A percentile compares a stretch with the other conserved stretches of the same genome.
phyloP scores from a whole-genome alignment of 2,113 vertebrate species.

The Macquaria ambigua region DNA sequence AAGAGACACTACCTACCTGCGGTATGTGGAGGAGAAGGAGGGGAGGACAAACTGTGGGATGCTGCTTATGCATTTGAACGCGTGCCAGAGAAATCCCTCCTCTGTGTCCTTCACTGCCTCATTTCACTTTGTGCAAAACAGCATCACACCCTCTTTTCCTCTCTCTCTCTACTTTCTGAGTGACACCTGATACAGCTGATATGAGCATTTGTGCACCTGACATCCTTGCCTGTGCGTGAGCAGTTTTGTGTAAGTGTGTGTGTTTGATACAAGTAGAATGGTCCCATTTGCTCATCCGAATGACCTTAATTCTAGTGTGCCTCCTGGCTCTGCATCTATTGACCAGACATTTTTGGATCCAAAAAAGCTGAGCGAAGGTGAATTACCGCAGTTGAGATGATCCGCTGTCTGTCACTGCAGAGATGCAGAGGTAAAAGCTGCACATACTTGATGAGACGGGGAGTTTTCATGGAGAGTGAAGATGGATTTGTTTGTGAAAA shows the following conservation, averaged over 20 bases:
- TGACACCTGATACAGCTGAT: slow-evolving; percentile 68
- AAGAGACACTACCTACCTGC: slow-evolving; percentile 48
- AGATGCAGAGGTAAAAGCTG: slow-evolving; percentile 7
- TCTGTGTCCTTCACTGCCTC: slow-evolving; percentile 75
- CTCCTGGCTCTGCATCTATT: slow-evolving; percentile 40
- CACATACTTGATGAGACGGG: background rate
- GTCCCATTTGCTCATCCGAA: slow-evolving; percentile 32
- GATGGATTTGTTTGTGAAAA: slow-evolving; percentile 7
- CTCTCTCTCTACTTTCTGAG: slow-evolving; percentile 34
- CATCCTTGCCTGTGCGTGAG: background rate
- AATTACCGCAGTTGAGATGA: slow-evolving; percentile 3
- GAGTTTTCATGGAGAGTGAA: background rate
- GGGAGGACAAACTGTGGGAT: slow-evolving; percentile 30
- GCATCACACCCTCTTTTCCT: slow-evolving; percentile 35
- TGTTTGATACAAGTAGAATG: slow-evolving; percentile 21
- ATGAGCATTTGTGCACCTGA: slow-evolving; percentile 48
- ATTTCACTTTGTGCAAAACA: slow-evolving; percentile 75
- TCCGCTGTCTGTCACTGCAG: slow-evolving; percentile 16
- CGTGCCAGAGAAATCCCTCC: slow-evolving; percentile 72
- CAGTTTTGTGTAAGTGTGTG: background rate
- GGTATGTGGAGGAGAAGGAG: slow-evolving; percentile 21
- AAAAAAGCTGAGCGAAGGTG: slow-evolving; percentile 4
- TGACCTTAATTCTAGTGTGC: slow-evolving; percentile 40
- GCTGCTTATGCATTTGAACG: slow-evolving; percentile 73
- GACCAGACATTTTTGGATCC: slow-evolving; percentile 23